Conservation (phyloP, 2,797 vertebrate genomes). For the Onychomys arenicola region DNA sequence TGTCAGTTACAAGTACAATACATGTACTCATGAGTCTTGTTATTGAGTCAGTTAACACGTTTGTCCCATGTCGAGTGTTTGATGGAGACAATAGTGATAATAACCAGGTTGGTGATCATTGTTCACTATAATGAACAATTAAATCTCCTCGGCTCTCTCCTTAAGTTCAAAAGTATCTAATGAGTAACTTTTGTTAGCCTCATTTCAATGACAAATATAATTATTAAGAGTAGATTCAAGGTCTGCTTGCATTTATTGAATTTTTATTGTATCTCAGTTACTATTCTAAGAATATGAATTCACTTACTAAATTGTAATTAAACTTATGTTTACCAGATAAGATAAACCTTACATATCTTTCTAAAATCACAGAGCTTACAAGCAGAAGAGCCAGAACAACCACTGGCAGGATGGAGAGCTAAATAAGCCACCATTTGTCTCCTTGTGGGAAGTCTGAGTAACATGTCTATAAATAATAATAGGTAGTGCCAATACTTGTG, state of each 20-base stretch:
- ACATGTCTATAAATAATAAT: neutral
- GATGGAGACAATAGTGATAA: constrained; percentile 14
- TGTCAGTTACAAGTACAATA: constrained; percentile 1
- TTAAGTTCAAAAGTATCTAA: constrained; percentile 56
- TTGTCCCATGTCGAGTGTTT: constrained; percentile 17
- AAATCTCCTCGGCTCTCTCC: constrained; percentile 27
- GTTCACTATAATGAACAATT: constrained; percentile 50
- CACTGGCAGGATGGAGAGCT: neutral
- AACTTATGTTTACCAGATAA: neutral
- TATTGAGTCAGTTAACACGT: constrained; percentile 38
- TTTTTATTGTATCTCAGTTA: neutral
- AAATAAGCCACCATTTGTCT: neutral
- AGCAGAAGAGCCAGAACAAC: neutral
- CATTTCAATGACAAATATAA: constrained; percentile 2
- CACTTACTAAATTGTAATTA: neutral
- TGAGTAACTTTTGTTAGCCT: neutral
- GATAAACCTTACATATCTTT: neutral
- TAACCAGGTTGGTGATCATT: constrained; percentile 46
- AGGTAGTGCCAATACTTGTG: neutral
- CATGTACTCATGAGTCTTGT: constrained; percentile 17
- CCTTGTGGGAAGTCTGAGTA: neutral
- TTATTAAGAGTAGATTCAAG: neutral
- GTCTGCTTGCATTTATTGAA: neutral
- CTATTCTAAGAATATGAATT: neutral
- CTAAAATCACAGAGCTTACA: neutral